Evolutionary conservation across 1,140 invertebrate species (phyloP).

Genomic region (Metopolophium dirhodum): DNA sequence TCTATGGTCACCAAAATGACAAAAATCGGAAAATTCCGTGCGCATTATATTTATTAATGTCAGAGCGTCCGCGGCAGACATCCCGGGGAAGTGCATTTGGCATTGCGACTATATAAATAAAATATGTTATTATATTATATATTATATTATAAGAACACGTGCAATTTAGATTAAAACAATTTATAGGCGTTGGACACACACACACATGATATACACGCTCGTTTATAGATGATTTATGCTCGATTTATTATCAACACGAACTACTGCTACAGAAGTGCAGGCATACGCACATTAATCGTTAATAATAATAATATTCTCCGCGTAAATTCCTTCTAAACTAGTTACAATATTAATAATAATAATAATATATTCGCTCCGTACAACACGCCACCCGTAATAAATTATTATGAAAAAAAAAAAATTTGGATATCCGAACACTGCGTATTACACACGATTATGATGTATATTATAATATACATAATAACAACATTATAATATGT

Average conservation of each 20-base stretch:
- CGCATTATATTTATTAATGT: neutral
- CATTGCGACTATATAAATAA: neutral
- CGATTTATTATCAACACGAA: neutral
- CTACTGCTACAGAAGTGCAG: neutral
- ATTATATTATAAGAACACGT: neutral
- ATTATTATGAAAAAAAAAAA: neutral
- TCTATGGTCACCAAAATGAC: neutral
- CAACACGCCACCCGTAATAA: neutral
- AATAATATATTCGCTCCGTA: neutral
- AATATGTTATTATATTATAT: neutral
- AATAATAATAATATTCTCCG: neutral
- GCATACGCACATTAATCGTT: neutral
- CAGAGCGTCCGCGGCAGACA: neutral
- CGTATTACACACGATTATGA: neutral
- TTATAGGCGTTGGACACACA: neutral
- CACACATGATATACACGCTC: neutral
- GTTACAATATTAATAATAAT: neutral
- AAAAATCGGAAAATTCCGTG: neutral
- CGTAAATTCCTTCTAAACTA: neutral
- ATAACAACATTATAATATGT: neutral
- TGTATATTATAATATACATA: neutral
- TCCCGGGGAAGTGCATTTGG: neutral
- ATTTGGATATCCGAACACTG: neutral
- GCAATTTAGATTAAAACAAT: neutral
- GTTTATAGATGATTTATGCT: conserved; percentile 11